Conservation (phyloP, 1,140 invertebrate genomes). For the Harlomillsia oculata region DNA sequence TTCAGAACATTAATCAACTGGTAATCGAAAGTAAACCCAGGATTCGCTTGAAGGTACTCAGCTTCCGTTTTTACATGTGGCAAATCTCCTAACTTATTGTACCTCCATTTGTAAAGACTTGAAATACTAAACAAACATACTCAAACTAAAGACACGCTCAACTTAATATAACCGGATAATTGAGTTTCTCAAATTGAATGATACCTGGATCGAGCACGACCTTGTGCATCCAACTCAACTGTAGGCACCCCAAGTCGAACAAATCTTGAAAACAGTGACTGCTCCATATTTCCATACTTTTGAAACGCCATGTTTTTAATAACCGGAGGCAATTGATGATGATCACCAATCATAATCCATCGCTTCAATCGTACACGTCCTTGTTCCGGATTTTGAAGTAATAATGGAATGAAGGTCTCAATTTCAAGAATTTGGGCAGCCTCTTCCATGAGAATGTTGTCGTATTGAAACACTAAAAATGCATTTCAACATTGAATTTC, state of each 20-base stretch:
- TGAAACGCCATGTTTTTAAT: conserved; percentile 99
- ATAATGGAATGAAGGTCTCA: conserved; percentile 96
- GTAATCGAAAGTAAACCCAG: conserved; percentile 86
- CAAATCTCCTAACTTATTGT: conserved; percentile 88
- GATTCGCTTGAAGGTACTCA: conserved; percentile 82
- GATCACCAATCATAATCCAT: conserved; percentile 98
- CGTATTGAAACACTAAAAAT: conserved; percentile 76
- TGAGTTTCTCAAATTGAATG: no score
- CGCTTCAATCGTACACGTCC: conserved; percentile 90
- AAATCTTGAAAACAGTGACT: conserved; percentile 92
- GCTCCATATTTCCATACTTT: conserved; percentile 99
- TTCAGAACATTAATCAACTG: conserved; percentile 95
- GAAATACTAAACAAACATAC: conserved; percentile 63
- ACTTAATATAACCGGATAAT: no score
- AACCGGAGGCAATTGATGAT: conserved; percentile 96
- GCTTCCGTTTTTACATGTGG: conserved; percentile 67
- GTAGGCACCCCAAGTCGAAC: conserved; percentile 93
- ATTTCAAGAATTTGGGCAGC: conserved; percentile 98
- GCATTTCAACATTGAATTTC: conserved; percentile 57
- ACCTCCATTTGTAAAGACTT: conserved; percentile 94
- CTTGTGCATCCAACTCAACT: conserved; percentile 94
- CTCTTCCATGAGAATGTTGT: conserved; percentile 99
- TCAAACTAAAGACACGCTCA: conserved; percentile 2
- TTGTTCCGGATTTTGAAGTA: conserved; percentile 95
- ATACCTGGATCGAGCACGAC: conserved; percentile 75